A percentile compares a stretch with the other conserved stretches of the same genome.
phyloP scores from a whole-genome alignment of 2,797 vertebrate genomes.

The Ceyx erithaca region DNA sequence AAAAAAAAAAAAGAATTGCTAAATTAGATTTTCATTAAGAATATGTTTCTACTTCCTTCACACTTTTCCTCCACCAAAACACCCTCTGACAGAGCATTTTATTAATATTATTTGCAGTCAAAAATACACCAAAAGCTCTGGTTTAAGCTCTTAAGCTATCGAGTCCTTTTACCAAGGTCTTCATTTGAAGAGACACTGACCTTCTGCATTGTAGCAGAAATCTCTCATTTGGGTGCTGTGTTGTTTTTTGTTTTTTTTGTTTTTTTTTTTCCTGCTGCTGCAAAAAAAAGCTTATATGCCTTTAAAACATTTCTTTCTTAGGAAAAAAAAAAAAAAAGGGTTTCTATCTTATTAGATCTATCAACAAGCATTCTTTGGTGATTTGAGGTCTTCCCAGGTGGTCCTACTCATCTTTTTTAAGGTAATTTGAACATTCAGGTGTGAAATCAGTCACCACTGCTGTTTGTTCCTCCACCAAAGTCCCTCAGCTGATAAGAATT shows the following conservation, averaged over 20 bases:
- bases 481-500: neutral
- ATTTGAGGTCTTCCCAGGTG: neutral
- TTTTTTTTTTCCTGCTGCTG: neutral
- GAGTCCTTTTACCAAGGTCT: neutral
- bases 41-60: neutral
- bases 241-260: too few species aligned
- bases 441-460: neutral
- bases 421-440: neutral
- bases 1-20: neutral
- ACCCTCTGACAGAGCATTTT: neutral
- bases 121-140: neutral
- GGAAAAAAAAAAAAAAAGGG: neutral
- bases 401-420: neutral
- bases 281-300: neutral
- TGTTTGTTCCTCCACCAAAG: neutral
- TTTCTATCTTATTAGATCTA: neutral
- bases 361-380: neutral
- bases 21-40: slow-evolving; percentile 50
- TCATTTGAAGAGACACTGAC: neutral
- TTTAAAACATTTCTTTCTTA: neutral
- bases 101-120: neutral
- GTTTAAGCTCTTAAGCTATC: neutral
- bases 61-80: neutral
- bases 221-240: neutral
- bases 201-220: neutral